phyloP scores from a whole-genome alignment of 2,888 invertebrate species.

The Pyrrhosoma nymphula region DNA sequence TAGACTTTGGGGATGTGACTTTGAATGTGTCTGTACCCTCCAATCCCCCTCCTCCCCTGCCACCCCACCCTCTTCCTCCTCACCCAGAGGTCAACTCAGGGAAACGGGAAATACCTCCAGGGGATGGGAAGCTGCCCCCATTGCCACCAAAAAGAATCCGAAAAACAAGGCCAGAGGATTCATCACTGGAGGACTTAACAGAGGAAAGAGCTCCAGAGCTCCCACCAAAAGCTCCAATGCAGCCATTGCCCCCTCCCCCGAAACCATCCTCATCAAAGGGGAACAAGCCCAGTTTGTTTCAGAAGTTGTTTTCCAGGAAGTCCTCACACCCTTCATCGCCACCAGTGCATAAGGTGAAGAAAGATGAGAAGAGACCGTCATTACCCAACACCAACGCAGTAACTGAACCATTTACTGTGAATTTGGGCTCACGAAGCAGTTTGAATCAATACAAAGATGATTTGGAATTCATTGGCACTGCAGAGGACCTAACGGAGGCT shows the following conservation, averaged over 20 bases:
- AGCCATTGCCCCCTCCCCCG: constrained; percentile 54
- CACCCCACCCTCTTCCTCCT: constrained; percentile 70
- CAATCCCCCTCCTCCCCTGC: constrained; percentile 69
- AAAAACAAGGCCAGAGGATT: constrained; percentile 71
- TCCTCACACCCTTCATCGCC: constrained; percentile 29
- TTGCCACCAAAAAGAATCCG: constrained; percentile 87
- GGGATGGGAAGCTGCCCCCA: constrained; percentile 85
- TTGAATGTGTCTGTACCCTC: background rate
- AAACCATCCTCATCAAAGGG: background rate
- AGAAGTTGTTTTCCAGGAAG: constrained; percentile 72
- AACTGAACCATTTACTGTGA: background rate
- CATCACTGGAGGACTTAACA: constrained; percentile 47
- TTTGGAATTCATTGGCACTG: constrained; percentile 76
- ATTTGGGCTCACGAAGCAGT: constrained; percentile 52
- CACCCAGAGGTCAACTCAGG: constrained; percentile 79
- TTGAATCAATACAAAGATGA: constrained; percentile 47
- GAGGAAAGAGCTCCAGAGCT: constrained; percentile 72
- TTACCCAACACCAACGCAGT: constrained; percentile 62
- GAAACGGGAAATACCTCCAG: constrained; percentile 80
- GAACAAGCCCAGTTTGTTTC: constrained; percentile 73
- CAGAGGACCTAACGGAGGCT: constrained; percentile 89
- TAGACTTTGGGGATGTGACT: constrained; percentile 74
- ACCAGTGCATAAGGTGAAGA: constrained; percentile 51
- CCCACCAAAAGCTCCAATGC: constrained; percentile 71
- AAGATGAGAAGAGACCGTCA: constrained; percentile 60